phyloP scores from a whole-genome alignment of 1,140 invertebrate genomes.

The Maniola jurtina region DNA sequence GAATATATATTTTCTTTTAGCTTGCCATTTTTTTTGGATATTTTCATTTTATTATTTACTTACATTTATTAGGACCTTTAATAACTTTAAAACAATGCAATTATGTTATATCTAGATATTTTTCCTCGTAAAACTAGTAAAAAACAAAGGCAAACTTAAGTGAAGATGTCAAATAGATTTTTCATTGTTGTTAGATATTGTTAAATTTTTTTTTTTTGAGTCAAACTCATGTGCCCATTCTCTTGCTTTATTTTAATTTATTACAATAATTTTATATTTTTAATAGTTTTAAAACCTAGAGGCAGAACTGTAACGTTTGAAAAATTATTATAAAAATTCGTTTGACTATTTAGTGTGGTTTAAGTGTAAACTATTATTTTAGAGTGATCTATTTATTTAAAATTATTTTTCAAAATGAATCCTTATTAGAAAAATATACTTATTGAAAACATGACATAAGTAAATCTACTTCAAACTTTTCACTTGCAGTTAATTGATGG shows the following conservation, averaged over 20 bases:
- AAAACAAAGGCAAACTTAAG: constrained; percentile 2
- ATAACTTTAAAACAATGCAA: no score
- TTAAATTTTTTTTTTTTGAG: constrained; percentile 50
- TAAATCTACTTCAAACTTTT: background rate
- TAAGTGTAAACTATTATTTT: constrained; percentile 25
- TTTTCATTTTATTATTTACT: constrained; percentile 8
- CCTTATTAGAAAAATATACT: background rate
- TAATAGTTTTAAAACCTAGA: constrained; percentile 11
- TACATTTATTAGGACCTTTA: constrained; percentile 11
- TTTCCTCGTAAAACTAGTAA: no score
- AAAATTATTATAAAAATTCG: constrained; percentile 13
- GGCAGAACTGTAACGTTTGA: constrained; percentile 10
- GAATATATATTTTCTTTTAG: constrained; percentile 39
- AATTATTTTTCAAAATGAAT: constrained; percentile 13
- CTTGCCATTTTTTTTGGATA: constrained; percentile 42
- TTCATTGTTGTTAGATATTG: constrained; percentile 45
- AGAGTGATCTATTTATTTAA: constrained; percentile 32
- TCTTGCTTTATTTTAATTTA: constrained; percentile 71
- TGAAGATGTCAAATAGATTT: constrained; percentile 26
- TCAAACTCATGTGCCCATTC: constrained; percentile 68
- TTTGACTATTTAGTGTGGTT: constrained; percentile 26
- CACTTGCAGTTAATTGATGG: background rate
- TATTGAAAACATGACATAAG: background rate
- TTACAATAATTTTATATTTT: constrained; percentile 37
- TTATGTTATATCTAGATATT: no score